A percentile compares a stretch with the other conserved stretches of the same genome.
These are phyloP conservation scores for Papilio xuthus DNA, from an alignment of 1,140 invertebrate species.

Conservation along the genomic window DNA sequence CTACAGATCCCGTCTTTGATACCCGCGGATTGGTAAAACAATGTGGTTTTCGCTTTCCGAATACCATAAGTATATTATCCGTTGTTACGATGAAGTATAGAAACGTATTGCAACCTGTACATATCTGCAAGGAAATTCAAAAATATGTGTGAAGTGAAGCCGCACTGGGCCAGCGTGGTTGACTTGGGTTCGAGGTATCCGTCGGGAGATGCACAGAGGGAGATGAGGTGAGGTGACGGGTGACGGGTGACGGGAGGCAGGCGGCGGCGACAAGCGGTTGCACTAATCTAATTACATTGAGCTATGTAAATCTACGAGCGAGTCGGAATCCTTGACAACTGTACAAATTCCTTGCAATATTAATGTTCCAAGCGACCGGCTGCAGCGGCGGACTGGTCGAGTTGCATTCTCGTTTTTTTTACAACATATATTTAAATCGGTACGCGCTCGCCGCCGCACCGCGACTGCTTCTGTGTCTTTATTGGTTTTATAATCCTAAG, in stretches of 20 bases:
- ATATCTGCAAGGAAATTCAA: no score
- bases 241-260: neutral
- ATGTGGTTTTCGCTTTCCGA: no score
- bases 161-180: no score
- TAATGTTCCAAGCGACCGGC: neutral
- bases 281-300: constrained; percentile 13
- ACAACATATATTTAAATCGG: neutral
- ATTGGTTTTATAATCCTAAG: no score
- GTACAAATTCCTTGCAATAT: constrained; percentile 2
- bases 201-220: no score
- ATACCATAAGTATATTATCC: no score
- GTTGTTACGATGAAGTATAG: no score
- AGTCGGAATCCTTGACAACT: neutral
- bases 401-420: constrained; percentile 3
- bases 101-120: no score
- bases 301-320: neutral
- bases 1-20: no score
- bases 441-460: neutral
- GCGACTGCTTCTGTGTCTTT: neutral
- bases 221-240: neutral
- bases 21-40: no score
- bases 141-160: no score
- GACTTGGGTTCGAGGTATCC: no score
- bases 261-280: neutral
- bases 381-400: neutral